phyloP scores from a whole-genome alignment of 2,888 invertebrate species.

The Himalopsyche japonica region DNA sequence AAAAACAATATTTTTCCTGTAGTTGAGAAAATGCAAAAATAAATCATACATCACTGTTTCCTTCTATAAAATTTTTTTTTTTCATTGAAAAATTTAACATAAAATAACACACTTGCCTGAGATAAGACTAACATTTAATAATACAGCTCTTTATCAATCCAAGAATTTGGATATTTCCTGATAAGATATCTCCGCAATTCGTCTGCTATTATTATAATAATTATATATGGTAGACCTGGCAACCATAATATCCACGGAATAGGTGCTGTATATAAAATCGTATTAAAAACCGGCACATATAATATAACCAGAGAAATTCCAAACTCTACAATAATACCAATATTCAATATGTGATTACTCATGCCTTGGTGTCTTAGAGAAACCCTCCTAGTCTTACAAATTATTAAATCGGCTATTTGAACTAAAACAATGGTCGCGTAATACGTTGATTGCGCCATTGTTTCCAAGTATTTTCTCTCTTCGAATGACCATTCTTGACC shows the following conservation, averaged over 20 bases:
- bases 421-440: slow-evolving; percentile 78
- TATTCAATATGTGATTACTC: slow-evolving; percentile 68
- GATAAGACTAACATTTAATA: slow-evolving; percentile 53
- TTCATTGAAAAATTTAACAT: too few relatives aligned
- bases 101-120: too few relatives aligned
- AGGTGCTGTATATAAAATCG: slow-evolving; percentile 70
- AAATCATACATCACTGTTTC: too few relatives aligned
- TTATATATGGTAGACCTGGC: slow-evolving; percentile 71
- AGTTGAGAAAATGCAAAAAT: too few relatives aligned
- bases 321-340: slow-evolving; percentile 66
- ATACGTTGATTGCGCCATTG: slow-evolving; percentile 77
- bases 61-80: too few relatives aligned
- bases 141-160: slow-evolving; percentile 76
- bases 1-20: too few relatives aligned
- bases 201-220: slow-evolving; percentile 75
- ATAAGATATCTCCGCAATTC: slow-evolving; percentile 73
- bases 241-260: slow-evolving; percentile 72
- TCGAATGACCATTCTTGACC: slow-evolving; percentile 74
- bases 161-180: slow-evolving; percentile 67
- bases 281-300: slow-evolving; percentile 70
- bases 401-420: slow-evolving; percentile 77
- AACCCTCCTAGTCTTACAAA: slow-evolving; percentile 76
- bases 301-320: slow-evolving; percentile 68
- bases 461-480: slow-evolving; percentile 70
- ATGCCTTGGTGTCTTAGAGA: slow-evolving; percentile 77